Base-by-base conservation (phyloP, 2,797 vertebrate genomes). In the Arremon aurantiirostris region DNA sequence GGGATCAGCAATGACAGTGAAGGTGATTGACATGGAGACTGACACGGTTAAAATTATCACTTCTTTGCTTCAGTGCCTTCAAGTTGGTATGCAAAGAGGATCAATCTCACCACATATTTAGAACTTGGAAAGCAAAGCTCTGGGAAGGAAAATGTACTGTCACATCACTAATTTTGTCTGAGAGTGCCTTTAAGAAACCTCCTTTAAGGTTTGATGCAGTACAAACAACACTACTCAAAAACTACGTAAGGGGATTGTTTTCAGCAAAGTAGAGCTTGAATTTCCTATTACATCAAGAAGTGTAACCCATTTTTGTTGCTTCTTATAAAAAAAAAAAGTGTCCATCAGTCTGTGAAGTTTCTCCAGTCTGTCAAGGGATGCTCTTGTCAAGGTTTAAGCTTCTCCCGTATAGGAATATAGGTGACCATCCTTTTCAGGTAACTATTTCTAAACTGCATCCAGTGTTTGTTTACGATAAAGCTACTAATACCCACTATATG, bases 241-340 rank as follows among this genome's bases (percentile, higher is more conserved):
- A 61, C 9, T 9, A 1, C 7, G 18, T 35, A 69, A 72, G 11
- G 6, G 18, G 22, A n/a, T 37, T 84, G 49, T 61, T 15, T 50
- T 68, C 30, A 78, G 22, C 28, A 73, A 73, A 90, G 82, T 18
- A 69, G 57, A 83, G 13, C 16, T 84, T 69, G 37, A 86, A 47
- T 3, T n/a, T 39, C 11, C 46, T 56, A 3, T 57, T 61, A 59
- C 10, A 24, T 68, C 27, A 64, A 80, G 35, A 73, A 0, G 0
- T 30, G 9, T 18, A 76, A 52, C 10, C 8, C 19, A 34, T 24
- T 66, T 71, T 66, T 49, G 6, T 56, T 39, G 13, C 16, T 79
- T 84, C 55, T 17, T 60, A 3, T 30, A n/a, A 56, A 55, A 90
- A 42, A 42, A 76, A n/a, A 59, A 14, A 1, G 1, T 11, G 19